Evolutionary conservation across 1,140 invertebrate species (phyloP), one percentile per base, ranked within the genome.

Genomic region (Nebria ingens): DNA sequence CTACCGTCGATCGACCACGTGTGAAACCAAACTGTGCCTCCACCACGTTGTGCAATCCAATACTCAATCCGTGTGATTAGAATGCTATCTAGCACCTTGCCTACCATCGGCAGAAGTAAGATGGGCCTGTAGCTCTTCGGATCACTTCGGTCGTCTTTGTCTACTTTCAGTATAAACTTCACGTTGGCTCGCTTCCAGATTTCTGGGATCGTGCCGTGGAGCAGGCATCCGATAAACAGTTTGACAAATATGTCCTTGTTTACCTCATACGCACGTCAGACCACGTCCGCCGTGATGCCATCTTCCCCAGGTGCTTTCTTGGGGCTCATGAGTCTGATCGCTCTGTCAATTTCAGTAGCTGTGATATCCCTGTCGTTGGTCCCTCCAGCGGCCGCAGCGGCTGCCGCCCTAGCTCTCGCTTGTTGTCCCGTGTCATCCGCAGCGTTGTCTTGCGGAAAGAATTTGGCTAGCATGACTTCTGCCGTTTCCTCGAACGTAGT

Each of bases 111-210:
- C 9, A 67, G 56, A 3, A 68, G 52, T 45, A 63, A 67, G 9
- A 70, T 68, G 19, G 65, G 65, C 2, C 68, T 25, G 40, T 64
- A 63, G n/a, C 56, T 67, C 1, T 56, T 20, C 1, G 60, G 59
- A 2, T 49, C 19, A 15, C 45, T 51, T n/a, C 52, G 42, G 23
- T 63, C 54, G 62, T 74, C 73, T 34, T 34, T 34, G 4, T 65
- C 63, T 2, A 64, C 63, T 61, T 73, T 72, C 0, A 51, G 63
- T 21, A 73, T 65, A 0, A 65, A 58, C 11, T 69, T 61, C 4
- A 71, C 57, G 2, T 57, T 67, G 1, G 65, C 69, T 20, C 58
- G 38, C 63, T 72, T 72, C 67, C 66, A 70, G 1, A 3, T 0
- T 0, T 4, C 1, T 0, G 66, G 60, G 45, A 68, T 68, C 22